Evolutionary conservation across 2,797 vertebrate genomes (phyloP).

Genomic region (Halcyon badia): DNA sequence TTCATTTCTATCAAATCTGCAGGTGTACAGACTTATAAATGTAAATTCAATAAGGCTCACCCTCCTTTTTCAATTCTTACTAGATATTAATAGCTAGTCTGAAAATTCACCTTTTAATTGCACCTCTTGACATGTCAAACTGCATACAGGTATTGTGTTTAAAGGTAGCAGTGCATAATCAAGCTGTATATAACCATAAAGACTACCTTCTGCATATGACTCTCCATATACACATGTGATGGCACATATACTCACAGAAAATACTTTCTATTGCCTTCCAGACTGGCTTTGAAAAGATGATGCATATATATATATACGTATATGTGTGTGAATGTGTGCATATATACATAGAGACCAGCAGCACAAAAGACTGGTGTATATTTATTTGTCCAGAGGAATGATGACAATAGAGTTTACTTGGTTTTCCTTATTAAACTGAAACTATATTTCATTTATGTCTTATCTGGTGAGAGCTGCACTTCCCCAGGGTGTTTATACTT

Average conservation of each 20-base stretch:
- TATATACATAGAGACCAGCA: neutral
- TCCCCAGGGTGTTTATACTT: neutral
- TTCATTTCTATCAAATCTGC: slow-evolving; percentile 50
- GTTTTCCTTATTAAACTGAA: neutral
- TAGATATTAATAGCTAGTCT: slow-evolving; percentile 47
- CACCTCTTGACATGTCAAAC: slow-evolving; percentile 39
- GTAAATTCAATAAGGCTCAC: slow-evolving; percentile 54
- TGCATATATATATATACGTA: fast-evolving
- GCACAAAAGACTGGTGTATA: neutral
- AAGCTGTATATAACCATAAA: neutral
- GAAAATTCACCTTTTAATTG: slow-evolving; percentile 64
- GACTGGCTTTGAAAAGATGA: neutral
- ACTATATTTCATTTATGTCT: neutral
- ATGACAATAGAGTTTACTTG: neutral
- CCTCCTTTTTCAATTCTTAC: slow-evolving; percentile 36
- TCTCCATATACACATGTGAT: neutral
- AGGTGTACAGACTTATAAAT: slow-evolving; percentile 35
- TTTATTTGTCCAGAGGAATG: neutral
- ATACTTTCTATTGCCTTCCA: neutral
- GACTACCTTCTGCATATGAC: neutral
- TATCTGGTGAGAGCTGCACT: neutral
- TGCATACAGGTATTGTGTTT: neutral
- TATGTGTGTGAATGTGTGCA: too few relatives aligned
- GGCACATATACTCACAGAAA: neutral
- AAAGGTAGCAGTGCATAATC: slow-evolving; percentile 40